Conservation (phyloP, 2,888 invertebrate genomes). For the Holacanthella duospinosa region DNA sequence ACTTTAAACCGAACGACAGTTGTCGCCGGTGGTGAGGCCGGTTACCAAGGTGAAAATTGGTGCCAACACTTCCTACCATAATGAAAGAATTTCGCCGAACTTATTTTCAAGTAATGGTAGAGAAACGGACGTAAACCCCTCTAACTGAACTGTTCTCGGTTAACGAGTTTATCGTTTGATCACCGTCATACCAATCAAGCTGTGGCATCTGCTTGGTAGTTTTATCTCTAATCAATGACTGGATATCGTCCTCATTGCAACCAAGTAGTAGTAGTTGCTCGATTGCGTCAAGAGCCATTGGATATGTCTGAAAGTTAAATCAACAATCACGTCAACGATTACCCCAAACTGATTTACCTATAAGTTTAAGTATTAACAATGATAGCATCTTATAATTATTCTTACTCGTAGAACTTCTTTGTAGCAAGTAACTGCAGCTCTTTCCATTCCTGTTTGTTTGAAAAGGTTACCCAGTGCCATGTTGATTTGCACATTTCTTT, state of each 20-base stretch:
- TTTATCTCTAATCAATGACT: slow-evolving; percentile 57
- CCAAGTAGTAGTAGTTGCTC: slow-evolving; percentile 61
- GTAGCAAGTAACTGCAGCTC: slow-evolving; percentile 61
- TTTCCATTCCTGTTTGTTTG: slow-evolving; percentile 56
- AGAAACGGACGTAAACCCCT: no score
- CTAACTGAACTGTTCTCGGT: no score
- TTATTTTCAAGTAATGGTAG: no score
- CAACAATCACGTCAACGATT: no score
- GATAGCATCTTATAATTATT: slow-evolving; percentile 10
- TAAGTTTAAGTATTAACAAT: not conserved
- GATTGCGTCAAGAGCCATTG: slow-evolving; percentile 63
- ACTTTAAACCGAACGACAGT: no score
- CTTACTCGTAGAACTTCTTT: slow-evolving; percentile 63
- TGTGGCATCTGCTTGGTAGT: slow-evolving; percentile 41
- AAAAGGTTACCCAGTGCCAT: slow-evolving; percentile 65
- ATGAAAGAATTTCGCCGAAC: no score
- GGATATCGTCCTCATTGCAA: slow-evolving; percentile 61
- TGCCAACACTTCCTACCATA: no score
- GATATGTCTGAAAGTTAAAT: slow-evolving; percentile 49
- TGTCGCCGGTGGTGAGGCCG: no score
- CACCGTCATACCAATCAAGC: slow-evolving; percentile 45
- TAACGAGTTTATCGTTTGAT: not conserved
- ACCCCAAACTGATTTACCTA: not conserved
- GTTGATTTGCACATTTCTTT: slow-evolving; percentile 60
- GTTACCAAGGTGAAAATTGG: no score